Conservation (phyloP, 2,113 vertebrate species). For the Empidonax traillii region DNA sequence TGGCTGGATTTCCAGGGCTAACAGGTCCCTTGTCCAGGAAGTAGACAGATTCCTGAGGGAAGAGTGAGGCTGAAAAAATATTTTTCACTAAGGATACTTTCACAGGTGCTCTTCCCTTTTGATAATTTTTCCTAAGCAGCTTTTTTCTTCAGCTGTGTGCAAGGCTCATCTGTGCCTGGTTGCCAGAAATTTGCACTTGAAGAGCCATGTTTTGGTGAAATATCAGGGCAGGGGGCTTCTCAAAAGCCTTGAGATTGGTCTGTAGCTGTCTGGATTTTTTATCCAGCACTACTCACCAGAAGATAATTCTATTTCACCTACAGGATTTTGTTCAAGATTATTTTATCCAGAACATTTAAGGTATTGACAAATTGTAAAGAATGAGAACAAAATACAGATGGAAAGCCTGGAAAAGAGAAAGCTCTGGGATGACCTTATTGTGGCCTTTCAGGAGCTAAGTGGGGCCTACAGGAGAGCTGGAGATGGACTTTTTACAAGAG, state of each 20-base stretch:
- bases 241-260: not conserved
- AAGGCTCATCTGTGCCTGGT: not conserved
- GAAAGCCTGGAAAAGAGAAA: not conserved
- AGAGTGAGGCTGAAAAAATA: not conserved
- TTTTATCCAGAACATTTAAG: not conserved
- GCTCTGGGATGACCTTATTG: not conserved
- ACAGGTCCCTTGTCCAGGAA: not conserved
- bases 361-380: not conserved
- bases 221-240: not conserved
- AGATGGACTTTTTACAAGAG: not conserved
- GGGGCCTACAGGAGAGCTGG: not conserved
- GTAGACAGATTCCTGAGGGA: not conserved
- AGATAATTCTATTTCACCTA: not conserved
- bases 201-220: not conserved
- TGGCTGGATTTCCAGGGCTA: constrained; percentile 27
- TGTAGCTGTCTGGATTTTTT: not conserved
- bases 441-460: not conserved
- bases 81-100: constrained; percentile 13
- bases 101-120: not conserved
- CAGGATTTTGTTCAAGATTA: not conserved
- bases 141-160: not conserved
- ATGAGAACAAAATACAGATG: not conserved
- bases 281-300: not conserved
- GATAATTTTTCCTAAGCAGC: not conserved
- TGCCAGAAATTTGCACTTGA: not conserved